phyloP scores from a whole-genome alignment of 1,140 invertebrate species.

The Philotrypesis tridentata region DNA sequence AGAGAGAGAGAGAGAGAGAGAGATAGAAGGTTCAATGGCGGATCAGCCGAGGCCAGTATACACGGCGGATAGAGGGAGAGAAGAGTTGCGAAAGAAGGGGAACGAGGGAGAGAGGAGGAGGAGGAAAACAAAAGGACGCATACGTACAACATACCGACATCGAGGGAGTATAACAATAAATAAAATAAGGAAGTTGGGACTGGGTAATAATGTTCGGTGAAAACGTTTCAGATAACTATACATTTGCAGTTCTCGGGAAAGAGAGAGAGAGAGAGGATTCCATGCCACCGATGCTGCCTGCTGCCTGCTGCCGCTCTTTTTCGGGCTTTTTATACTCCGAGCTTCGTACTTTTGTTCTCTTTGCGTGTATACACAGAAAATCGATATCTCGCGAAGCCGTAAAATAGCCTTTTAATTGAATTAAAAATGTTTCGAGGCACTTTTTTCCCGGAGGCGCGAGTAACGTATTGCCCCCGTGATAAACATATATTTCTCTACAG shows the following conservation, averaged over 20 bases:
- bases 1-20: slow-evolving; percentile 52
- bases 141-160: slow-evolving; percentile 6
- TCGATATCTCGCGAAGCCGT: slow-evolving; percentile 37
- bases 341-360: slow-evolving; percentile 16
- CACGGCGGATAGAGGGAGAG: slow-evolving; percentile 37
- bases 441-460: slow-evolving; percentile 15
- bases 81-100: slow-evolving; percentile 68
- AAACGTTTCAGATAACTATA: slow-evolving; percentile 52
- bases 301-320: slow-evolving; percentile 1
- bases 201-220: slow-evolving; percentile 50
- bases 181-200: slow-evolving; percentile 51
- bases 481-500: not conserved
- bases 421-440: slow-evolving; percentile 23
- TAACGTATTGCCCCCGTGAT: not conserved
- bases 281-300: not conserved
- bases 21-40: slow-evolving; percentile 48
- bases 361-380: slow-evolving; percentile 36
- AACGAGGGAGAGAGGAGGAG: slow-evolving; percentile 58
- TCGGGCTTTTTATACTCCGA: not conserved
- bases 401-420: slow-evolving; percentile 49
- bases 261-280: not conserved
- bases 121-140: slow-evolving; percentile 46
- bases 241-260: slow-evolving; percentile 48
- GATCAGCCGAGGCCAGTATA: slow-evolving; percentile 48
- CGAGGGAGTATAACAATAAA: slow-evolving; percentile 50